Percentiles rank a stretch among this genome's conserved stretches.
phyloP scores from a whole-genome alignment of 2,797 vertebrate species.

The Balearica regulorum region DNA sequence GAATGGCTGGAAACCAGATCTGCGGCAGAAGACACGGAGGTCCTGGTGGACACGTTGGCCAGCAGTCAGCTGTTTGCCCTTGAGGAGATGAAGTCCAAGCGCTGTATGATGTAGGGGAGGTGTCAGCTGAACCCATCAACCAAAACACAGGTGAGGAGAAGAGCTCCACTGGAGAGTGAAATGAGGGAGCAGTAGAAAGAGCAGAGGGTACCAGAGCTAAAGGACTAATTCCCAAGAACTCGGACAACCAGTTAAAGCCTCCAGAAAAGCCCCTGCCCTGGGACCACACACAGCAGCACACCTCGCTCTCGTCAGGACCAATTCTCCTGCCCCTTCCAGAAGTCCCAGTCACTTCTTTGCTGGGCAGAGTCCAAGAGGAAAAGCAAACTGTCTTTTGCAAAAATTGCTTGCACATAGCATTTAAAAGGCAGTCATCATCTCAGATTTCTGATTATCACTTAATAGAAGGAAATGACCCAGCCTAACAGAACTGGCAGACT shows the following conservation, averaged over 20 bases:
- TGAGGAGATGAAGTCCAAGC: not conserved
- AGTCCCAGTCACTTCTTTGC: not conserved
- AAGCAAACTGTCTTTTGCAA: not conserved
- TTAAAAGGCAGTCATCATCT: not conserved
- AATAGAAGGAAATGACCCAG: not conserved
- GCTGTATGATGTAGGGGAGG: not conserved
- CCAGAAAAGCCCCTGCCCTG: not conserved
- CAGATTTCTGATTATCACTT: not conserved
- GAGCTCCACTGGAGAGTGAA: not conserved
- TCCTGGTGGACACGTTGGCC: not conserved
- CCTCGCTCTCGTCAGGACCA: not conserved
- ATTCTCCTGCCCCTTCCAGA: not conserved
- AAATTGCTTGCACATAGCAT: not conserved
- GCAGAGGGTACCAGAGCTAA: not conserved
- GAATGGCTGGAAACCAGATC: fast-evolving
- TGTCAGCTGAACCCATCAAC: not conserved
- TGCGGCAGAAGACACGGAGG: not conserved
- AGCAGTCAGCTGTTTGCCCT: not conserved
- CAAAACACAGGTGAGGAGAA: not conserved
- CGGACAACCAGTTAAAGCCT: not conserved
- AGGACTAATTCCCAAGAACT: not conserved
- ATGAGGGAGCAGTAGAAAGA: not conserved
- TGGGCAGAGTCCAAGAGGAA: not conserved
- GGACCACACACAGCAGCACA: not conserved
- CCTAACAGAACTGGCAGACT: not conserved